phyloP scores from a whole-genome alignment of 2,113 vertebrate species.

The Podilymbus podiceps region DNA sequence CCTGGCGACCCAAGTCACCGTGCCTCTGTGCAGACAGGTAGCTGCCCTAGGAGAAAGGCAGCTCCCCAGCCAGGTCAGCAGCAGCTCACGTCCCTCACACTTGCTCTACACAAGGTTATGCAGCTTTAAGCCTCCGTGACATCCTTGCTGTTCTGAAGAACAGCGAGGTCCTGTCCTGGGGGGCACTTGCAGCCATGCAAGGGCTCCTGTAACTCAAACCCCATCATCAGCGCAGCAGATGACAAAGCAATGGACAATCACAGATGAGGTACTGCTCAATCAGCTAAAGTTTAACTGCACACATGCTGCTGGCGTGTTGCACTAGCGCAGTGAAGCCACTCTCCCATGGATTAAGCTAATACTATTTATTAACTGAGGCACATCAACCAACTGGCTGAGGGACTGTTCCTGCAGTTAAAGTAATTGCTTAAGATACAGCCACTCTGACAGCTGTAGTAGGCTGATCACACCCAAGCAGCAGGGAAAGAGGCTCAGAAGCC shows the following conservation, averaged over 20 bases:
- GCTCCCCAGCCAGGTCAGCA: background rate
- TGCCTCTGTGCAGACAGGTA: background rate
- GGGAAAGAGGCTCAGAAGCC: background rate
- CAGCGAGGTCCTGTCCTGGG: background rate
- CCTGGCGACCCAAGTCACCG: background rate
- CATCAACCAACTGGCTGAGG: background rate
- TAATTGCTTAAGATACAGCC: background rate
- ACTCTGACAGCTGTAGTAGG: background rate
- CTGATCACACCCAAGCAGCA: background rate
- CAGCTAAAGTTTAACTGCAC: background rate
- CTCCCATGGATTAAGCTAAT: background rate
- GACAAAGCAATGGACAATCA: background rate
- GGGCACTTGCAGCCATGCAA: background rate
- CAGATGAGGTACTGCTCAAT: accelerated
- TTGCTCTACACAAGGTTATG: background rate
- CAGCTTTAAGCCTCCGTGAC: background rate
- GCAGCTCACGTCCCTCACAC: background rate
- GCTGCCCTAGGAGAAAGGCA: background rate
- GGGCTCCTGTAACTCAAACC: background rate
- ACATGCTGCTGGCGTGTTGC: background rate
- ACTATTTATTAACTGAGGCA: no score
- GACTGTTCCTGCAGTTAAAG: background rate
- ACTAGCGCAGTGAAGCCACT: background rate
- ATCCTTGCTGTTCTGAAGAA: background rate
- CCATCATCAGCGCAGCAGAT: background rate